Percentiles rank a stretch among this genome's conserved stretches.
phyloP scores from a whole-genome alignment of 2,113 vertebrate genomes.

The Porphyrio hochstetteri region DNA sequence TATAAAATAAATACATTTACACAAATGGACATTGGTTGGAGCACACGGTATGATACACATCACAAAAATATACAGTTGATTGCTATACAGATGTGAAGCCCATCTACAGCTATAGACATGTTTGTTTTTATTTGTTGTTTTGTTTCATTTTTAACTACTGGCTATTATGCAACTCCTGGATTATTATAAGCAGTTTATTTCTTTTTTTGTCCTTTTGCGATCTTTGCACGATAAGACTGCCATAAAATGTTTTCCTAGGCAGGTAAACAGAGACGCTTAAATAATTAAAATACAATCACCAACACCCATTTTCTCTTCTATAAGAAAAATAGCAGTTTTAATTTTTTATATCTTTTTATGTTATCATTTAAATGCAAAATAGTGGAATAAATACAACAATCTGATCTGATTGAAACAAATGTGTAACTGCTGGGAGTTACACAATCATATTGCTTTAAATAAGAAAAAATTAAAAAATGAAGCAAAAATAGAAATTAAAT shows the following conservation, averaged over 20 bases:
- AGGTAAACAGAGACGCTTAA: constrained; percentile 89
- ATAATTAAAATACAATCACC: constrained; percentile 92
- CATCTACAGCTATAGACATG: constrained; percentile 99
- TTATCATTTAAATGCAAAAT: constrained; percentile 90
- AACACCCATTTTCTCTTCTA: constrained; percentile 85
- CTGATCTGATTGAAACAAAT: constrained; percentile 88
- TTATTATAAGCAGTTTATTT: constrained; percentile 85
- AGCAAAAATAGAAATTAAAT: constrained; percentile 74
- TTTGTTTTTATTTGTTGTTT: constrained; percentile 77
- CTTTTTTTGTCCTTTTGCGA: constrained; percentile 79
- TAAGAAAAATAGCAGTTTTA: constrained; percentile 93
- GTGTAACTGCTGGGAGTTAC: constrained; percentile 84
- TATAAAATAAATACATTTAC: constrained; percentile 99
- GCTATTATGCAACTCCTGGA: constrained; percentile 92
- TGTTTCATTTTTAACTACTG: constrained; percentile 85
- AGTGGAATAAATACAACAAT: constrained; percentile 91
- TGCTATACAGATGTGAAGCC: constrained; percentile 99
- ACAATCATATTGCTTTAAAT: constrained; percentile 92
- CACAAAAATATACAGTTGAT: constrained; percentile 99
- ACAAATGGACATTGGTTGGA: constrained; percentile 99
- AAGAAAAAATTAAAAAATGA: constrained; percentile 80
- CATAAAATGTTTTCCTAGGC: constrained; percentile 85
- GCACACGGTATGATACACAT: constrained; percentile 99
- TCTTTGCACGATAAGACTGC: constrained; percentile 86
- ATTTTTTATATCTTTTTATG: constrained; percentile 88